phyloP scores from a whole-genome alignment of 2,113 vertebrate species.

The Gymnogyps californianus region DNA sequence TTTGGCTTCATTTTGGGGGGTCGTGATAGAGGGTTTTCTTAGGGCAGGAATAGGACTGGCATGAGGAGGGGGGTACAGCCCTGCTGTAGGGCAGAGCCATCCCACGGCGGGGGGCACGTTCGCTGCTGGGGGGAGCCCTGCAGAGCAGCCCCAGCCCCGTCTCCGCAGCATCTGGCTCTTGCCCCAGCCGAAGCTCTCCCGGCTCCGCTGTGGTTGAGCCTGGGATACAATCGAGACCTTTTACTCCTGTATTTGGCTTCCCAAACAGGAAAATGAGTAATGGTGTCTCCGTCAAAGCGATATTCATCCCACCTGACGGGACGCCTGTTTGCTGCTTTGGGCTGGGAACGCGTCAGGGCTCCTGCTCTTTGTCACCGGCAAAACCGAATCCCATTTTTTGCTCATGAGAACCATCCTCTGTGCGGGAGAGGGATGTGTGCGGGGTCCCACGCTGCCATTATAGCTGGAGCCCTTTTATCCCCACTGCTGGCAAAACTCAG shows the following conservation, averaged over 20 bases:
- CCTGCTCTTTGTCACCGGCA: background rate
- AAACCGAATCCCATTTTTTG: background rate
- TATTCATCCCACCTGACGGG: background rate
- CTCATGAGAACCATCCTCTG: background rate
- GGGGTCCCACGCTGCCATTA: background rate
- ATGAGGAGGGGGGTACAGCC: background rate
- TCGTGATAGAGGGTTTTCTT: background rate
- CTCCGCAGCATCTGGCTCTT: background rate
- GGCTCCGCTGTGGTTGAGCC: accelerated
- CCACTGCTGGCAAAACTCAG: background rate
- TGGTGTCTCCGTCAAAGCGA: background rate
- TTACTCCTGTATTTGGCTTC: accelerated
- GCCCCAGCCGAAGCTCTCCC: background rate
- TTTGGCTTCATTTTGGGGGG: background rate
- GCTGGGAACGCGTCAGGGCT: background rate
- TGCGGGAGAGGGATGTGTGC: accelerated
- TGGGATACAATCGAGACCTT: background rate
- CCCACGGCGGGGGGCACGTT: accelerated
- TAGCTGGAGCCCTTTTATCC: background rate
- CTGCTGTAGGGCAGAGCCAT: background rate
- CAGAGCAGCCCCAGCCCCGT: background rate
- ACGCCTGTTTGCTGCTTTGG: accelerated
- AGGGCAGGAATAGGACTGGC: background rate
- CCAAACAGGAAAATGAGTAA: background rate
- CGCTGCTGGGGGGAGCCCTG: background rate